These are phyloP conservation scores for Monopterus albus DNA, from an alignment of 2,113 vertebrate species.

Conservation along the genomic window DNA sequence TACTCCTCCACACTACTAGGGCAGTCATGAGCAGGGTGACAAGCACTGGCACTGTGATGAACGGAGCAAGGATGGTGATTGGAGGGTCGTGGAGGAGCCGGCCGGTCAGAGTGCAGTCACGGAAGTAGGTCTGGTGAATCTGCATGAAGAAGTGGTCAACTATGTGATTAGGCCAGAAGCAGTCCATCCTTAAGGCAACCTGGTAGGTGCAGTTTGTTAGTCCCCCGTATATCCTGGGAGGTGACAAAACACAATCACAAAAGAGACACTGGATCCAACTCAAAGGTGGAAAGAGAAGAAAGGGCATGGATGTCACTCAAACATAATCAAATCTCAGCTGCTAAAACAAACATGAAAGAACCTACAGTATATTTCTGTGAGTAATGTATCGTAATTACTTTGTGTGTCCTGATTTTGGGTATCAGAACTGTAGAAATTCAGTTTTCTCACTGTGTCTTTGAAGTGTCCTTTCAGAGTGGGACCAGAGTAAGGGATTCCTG, in stretches of 20 bases:
- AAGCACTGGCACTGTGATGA: conserved; percentile 87
- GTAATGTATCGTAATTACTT: too few relatives aligned
- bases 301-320: neutral
- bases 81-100: conserved; percentile 88
- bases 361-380: too few relatives aligned
- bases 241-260: conserved; percentile 8
- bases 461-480: conserved; percentile 33
- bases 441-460: conserved; percentile 24
- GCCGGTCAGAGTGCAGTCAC: conserved; percentile 83
- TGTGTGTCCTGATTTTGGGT: neutral
- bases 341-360: neutral
- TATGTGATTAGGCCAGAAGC: conserved; percentile 89
- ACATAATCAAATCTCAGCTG: neutral
- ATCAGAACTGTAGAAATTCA: neutral
- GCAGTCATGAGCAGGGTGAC: conserved; percentile 88
- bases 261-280: neutral
- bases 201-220: conserved; percentile 89
- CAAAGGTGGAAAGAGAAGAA: neutral
- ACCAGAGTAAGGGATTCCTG: conserved; percentile 7
- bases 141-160: conserved; percentile 88
- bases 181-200: conserved; percentile 80
- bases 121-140: conserved; percentile 88
- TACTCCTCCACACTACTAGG: conserved; percentile 91
- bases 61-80: conserved; percentile 83
- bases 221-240: conserved; percentile 83